Percentiles rank a stretch among this genome's conserved stretches.
phyloP scores from a whole-genome alignment of 2,797 vertebrate genomes.

The Lacerta viridis region DNA sequence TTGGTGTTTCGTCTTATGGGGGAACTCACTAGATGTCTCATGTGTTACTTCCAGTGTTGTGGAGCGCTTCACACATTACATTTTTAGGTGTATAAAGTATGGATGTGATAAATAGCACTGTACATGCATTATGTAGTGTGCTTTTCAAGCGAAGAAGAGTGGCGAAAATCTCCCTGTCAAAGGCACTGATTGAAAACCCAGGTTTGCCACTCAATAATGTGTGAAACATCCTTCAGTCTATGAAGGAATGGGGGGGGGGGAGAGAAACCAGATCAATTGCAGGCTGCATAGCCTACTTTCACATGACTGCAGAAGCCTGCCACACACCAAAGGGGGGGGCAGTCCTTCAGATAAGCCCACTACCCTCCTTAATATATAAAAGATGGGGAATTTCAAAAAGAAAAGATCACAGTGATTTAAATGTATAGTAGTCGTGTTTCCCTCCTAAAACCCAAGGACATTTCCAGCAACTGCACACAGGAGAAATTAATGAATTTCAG shows the following conservation, averaged over 20 bases:
- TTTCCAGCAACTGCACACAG: slow-evolving; percentile 60
- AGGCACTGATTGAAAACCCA: background rate
- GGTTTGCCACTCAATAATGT: background rate
- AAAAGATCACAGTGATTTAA: slow-evolving; percentile 3
- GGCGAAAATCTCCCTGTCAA: background rate
- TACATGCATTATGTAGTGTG: background rate
- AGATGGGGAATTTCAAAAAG: background rate
- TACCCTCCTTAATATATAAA: background rate
- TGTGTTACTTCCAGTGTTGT: background rate
- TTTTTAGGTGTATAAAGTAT: background rate
- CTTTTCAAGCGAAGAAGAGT: background rate
- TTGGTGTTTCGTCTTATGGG: background rate
- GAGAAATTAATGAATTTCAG: slow-evolving; percentile 72
- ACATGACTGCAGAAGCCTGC: background rate
- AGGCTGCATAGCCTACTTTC: background rate
- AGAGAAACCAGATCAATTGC: background rate
- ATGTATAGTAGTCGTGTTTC: slow-evolving; percentile 34
- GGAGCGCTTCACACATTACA: background rate
- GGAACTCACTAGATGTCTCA: background rate
- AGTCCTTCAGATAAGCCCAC: background rate
- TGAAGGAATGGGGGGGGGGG: background rate
- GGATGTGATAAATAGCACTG: background rate
- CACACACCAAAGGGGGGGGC: background rate
- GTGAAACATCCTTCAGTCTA: background rate
- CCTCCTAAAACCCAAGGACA: slow-evolving; percentile 1